A percentile compares a stretch with the other conserved stretches of the same genome.
These are phyloP conservation scores for Trididemnum nubilum DNA, from an alignment of 23 tunicate genomes.

Conservation along the genomic window DNA sequence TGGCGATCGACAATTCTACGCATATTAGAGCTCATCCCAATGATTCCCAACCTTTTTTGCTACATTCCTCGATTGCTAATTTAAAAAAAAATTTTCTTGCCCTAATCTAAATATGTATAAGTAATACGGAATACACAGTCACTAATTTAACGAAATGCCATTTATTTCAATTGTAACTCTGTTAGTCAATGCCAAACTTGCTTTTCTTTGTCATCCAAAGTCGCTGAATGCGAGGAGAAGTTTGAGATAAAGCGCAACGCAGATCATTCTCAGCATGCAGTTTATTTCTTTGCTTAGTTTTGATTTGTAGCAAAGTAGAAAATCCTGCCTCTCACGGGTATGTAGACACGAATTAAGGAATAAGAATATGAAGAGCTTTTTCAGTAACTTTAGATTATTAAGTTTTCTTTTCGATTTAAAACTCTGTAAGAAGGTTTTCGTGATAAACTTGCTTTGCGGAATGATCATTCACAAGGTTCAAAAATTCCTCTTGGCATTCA, in stretches of 20 bases:
- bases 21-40: too few species aligned
- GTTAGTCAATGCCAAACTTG: constrained; percentile 39
- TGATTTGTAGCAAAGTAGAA: constrained; percentile 50
- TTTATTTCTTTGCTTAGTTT: constrained; percentile 59
- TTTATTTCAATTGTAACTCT: background rate
- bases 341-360: constrained; percentile 54
- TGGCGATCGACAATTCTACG: too few species aligned
- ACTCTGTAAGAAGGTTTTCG: too few species aligned
- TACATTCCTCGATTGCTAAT: too few species aligned
- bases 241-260: too few species aligned
- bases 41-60: too few species aligned
- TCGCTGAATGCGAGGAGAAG: constrained; percentile 45
- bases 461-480: constrained; percentile 57
- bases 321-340: constrained; percentile 57
- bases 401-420: constrained; percentile 40
- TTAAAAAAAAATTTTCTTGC: too few species aligned
- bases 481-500: constrained; percentile 62
- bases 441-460: constrained; percentile 39
- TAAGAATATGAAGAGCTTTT: constrained; percentile 41
- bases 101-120: too few species aligned
- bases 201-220: constrained; percentile 41
- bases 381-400: constrained; percentile 34
- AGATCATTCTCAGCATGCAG: constrained; percentile 49
- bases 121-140: too few species aligned
- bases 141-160: too few species aligned